Percentiles rank a stretch among this genome's conserved stretches.
phyloP scores from a whole-genome alignment of 2,113 vertebrate species.

The Clarias batrachus region DNA sequence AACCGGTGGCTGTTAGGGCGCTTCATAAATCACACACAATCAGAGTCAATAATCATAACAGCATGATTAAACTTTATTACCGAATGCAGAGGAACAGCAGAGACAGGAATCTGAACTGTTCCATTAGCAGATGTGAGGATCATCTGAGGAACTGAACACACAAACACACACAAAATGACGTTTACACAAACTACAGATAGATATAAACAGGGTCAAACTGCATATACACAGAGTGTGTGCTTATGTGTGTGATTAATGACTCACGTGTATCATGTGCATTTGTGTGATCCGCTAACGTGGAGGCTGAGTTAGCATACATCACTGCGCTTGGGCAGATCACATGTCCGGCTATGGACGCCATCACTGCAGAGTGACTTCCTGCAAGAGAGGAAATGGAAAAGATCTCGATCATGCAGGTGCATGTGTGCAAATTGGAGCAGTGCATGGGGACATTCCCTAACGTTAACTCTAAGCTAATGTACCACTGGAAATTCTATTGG shows the following conservation, averaged over 20 bases:
- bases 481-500: background rate
- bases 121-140: constrained; percentile 88
- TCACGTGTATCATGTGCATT: constrained; percentile 85
- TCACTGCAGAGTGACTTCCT: constrained; percentile 83
- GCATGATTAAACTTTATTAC: constrained; percentile 61
- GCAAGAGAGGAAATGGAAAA: constrained; percentile 37
- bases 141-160: constrained; percentile 79
- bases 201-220: background rate
- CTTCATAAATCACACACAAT: too few relatives aligned
- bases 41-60: background rate
- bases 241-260: constrained; percentile 51
- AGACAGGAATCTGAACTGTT: constrained; percentile 89
- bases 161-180: background rate
- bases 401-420: too few relatives aligned
- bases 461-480: background rate
- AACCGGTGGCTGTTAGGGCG: background rate
- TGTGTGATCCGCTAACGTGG: constrained; percentile 81
- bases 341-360: constrained; percentile 86
- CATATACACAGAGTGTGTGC: background rate
- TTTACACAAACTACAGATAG: background rate
- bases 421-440: background rate
- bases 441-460: background rate
- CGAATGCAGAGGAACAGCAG: constrained; percentile 92
- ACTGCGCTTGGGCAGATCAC: constrained; percentile 93
- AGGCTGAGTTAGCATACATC: constrained; percentile 85